phyloP scores from a whole-genome alignment of 2,113 vertebrate species.

The Aleadryas rufinucha region DNA sequence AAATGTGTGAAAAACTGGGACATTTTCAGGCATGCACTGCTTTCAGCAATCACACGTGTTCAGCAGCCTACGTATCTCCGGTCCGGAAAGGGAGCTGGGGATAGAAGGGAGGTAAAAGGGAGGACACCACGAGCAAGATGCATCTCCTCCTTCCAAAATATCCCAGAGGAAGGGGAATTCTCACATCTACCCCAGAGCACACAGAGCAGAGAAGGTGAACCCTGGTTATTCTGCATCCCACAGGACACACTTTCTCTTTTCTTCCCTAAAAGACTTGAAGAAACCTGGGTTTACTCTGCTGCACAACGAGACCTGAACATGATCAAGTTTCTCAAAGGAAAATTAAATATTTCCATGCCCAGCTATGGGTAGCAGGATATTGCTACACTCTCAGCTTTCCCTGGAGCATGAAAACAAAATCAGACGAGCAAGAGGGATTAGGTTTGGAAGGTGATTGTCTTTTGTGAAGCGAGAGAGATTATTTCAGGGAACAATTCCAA shows the following conservation, averaged over 20 bases:
- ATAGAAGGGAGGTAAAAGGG: background rate
- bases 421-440: background rate
- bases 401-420: background rate
- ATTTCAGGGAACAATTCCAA: background rate
- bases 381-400: background rate
- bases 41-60: slow-evolving; percentile 28
- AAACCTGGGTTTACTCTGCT: background rate
- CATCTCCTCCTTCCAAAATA: background rate
- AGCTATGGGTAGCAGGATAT: background rate
- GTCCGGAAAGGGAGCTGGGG: background rate
- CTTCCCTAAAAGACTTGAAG: background rate
- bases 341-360: background rate
- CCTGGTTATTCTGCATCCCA: background rate
- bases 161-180: background rate
- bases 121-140: background rate
- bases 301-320: background rate
- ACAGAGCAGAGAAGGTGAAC: background rate
- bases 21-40: slow-evolving; percentile 3
- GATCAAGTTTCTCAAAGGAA: background rate
- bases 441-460: background rate
- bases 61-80: background rate
- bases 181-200: background rate
- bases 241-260: background rate
- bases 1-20: slow-evolving; percentile 51
- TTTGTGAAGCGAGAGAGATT: background rate